Base-by-base conservation (phyloP, 2,797 vertebrate species). In the Poeciliopsis gracilis region DNA sequence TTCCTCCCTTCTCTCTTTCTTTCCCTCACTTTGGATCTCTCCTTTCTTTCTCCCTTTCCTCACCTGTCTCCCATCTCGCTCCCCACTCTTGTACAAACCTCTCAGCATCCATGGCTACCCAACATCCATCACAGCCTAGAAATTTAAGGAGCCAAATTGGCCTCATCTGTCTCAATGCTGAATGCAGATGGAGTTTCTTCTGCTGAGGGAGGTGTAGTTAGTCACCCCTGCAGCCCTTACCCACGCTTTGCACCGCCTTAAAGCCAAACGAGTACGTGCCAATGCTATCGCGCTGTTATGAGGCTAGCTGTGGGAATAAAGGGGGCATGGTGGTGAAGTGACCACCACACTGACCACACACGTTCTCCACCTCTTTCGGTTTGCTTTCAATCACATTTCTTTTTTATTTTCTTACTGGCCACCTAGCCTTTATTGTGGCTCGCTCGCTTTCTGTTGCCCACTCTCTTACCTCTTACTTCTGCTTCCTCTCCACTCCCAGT, bases 141-240 rank as follows among this genome's bases (percentile, higher is more conserved):
- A 98, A 98, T 98, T 97, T 98, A 98, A 97, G 97, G 97, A 97
- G 97, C 96, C 97, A 98, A 98, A 99, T 98, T 99, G 98, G 97
- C 96, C 97, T 98, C 98, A 99, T 99, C 98, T 99, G 98, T 99
- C 98, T 99, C 98, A 99, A 99, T 99, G 97, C 96, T 97, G 97
- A 97, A 99, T 98, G 97, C 97, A 99, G 97, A 98, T 98, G 97
- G 97, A 98, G 97, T 98, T 98, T 98, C 96, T 97, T 97, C 96
- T 96, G 97, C 95, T 95, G 95, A 96, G 97, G 96, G 97, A 97
- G 96, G 97, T 97, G 97, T 96, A 96, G 96, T 97, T 97, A 97
- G 96, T 97, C 97, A 97, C 96, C 97, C 96, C 96, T 96, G 96
- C 96, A 96, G 96, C 88, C 92, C 86, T 90, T 82, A 84, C 90